Base-by-base conservation (phyloP, 2,888 invertebrate genomes). In the Agonum fuliginosum region DNA sequence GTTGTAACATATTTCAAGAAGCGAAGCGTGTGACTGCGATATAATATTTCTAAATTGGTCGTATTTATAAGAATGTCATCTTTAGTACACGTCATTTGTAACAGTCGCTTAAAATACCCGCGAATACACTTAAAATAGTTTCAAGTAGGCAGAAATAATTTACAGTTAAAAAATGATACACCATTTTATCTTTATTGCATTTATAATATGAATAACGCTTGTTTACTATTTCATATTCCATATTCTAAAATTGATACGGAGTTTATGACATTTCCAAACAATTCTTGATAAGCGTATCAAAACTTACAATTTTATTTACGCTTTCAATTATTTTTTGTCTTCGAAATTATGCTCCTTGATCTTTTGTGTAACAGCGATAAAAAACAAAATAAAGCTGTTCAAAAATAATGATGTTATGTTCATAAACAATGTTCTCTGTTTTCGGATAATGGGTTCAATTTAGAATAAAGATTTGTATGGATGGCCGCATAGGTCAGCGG, bases 371-470 rank as follows among this genome's bases (percentile, higher is more conserved):
- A 70, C 30, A 27, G 27, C 12, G 48, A 70, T 70, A 70, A 70
- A 70, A 70, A 37, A 37, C 17, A 19, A 43, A 67, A 67, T 41
- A 67, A 67, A 67, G 19, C 6, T 12, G 8, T 27, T 14, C 46
- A 70, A 70, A 70, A 48, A 75, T 48, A 67, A 75, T 67, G 37
- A 75, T 75, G 43, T 34, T 65, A 27, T 75, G 51, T 51, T 48
- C 8, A 75, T 75, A 75, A 75, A 67, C 75, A 75, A 72, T 72
- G 72, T 72, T 67, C 27, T 46, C 34, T 75, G 51, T 75, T 75
- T 74, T 75, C 20, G 46, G 34, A 65, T 75, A 75, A 75, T 75
- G 67, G 48, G 24, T 58, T 58, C 41, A 54, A 72, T 54, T 72
- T 72, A 72, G 20, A 72, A 72, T 72, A 58, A 71, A 48, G 71